Conservation (phyloP, 1,140 invertebrate species). For the Venustaconcha ellipsiformis region DNA sequence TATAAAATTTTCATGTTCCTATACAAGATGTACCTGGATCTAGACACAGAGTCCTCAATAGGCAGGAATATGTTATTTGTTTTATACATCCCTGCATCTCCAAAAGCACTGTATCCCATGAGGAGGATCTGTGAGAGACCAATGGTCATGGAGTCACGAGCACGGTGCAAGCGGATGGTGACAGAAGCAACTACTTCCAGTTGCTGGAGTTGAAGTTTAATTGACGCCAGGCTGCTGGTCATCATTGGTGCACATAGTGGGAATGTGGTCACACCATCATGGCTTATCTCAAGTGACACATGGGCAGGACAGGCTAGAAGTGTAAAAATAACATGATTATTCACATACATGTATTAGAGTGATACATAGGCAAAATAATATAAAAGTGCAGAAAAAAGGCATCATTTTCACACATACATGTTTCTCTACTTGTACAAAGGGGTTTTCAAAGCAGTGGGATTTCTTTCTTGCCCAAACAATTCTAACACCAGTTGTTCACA, state of each 20-base stretch:
- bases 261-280: slow-evolving; percentile 72
- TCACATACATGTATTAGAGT: no score
- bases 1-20: no score
- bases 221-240: slow-evolving; percentile 87
- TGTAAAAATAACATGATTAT: slow-evolving; percentile 27
- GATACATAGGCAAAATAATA: no score
- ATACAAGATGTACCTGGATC: slow-evolving; percentile 48
- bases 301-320: slow-evolving; percentile 85
- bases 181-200: slow-evolving; percentile 80
- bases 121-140: slow-evolving; percentile 89
- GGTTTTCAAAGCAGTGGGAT: no score
- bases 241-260: slow-evolving; percentile 80
- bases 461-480: no score
- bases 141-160: slow-evolving; percentile 87
- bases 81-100: slow-evolving; percentile 69
- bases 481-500: no score
- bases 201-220: slow-evolving; percentile 83
- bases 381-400: no score
- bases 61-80: slow-evolving; percentile 61
- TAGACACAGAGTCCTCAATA: slow-evolving; percentile 62
- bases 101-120: slow-evolving; percentile 83
- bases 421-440: no score
- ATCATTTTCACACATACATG: no score
- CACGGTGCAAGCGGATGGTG: slow-evolving; percentile 80
- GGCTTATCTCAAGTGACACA: slow-evolving; percentile 85